A percentile compares a stretch with the other conserved stretches of the same genome.
Evolutionary conservation across 2,113 vertebrate genomes (phyloP).

Genomic region (Telmatochromis sp.): DNA sequence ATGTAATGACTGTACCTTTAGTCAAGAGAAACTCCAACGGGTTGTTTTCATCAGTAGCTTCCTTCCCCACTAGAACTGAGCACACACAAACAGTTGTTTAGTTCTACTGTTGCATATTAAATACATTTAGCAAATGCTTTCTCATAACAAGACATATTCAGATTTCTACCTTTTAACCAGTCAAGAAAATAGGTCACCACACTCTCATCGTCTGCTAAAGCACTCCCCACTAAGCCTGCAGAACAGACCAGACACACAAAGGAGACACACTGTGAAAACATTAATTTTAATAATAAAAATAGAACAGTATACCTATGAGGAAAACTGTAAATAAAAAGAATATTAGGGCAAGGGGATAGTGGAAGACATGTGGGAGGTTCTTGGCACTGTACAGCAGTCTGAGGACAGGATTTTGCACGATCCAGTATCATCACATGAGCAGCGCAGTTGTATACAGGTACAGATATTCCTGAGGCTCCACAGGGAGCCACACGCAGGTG

Average conservation of each 20-base stretch:
- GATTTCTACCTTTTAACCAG: not conserved
- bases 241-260: not conserved
- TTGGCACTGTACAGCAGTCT: not conserved
- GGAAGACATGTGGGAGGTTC: not conserved
- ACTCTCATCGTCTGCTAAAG: not conserved
- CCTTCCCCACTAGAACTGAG: not conserved
- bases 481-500: rapidly evolving
- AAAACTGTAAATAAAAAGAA: not conserved
- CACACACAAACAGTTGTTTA: not conserved
- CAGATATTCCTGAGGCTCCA: not conserved
- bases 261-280: not conserved
- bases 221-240: not conserved
- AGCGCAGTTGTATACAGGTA: rapidly evolving
- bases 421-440: not conserved
- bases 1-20: not conserved
- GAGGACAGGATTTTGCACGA: not conserved
- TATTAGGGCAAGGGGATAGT: not conserved
- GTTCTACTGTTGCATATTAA: not conserved
- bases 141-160: not conserved
- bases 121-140: not conserved
- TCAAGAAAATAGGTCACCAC: not conserved
- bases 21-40: not conserved
- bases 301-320: not conserved
- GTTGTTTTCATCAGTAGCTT: not conserved
- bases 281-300: not conserved